These are phyloP conservation scores for Hylomyscus alleni DNA, from an alignment of 2,797 vertebrate species.

Conservation along the genomic window DNA sequence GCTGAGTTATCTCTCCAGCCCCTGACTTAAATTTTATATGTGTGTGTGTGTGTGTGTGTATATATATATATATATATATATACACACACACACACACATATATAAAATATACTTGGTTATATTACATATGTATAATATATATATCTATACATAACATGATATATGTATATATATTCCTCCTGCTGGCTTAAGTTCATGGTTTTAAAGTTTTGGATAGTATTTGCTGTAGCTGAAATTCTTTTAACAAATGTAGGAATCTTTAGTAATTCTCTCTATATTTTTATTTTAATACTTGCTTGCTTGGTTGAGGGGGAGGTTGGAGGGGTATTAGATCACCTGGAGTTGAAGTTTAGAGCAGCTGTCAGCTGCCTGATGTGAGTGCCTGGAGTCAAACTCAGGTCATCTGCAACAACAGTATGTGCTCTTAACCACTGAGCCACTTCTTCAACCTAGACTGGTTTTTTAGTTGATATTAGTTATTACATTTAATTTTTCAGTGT, in stretches of 20 bases:
- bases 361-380: neutral
- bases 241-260: conserved; percentile 34
- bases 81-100: too few species aligned
- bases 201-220: conserved; percentile 34
- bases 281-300: neutral
- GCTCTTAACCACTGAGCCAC: neutral
- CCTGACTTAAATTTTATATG: too few species aligned
- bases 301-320: neutral
- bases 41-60: too few species aligned
- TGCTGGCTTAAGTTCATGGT: neutral
- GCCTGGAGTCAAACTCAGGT: neutral
- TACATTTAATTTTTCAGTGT: conserved; percentile 50
- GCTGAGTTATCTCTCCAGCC: too few species aligned
- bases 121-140: too few species aligned
- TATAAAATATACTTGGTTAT: too few species aligned
- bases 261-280: neutral
- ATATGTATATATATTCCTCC: neutral
- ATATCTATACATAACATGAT: too few species aligned
- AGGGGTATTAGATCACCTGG: neutral
- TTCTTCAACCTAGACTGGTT: neutral
- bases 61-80: too few species aligned
- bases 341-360: neutral
- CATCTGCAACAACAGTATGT: neutral
- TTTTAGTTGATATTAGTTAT: conserved; percentile 37
- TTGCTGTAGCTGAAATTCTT: conserved; percentile 22